phyloP scores from a whole-genome alignment of 1,140 invertebrate genomes.

The Hyles euphorbiae region DNA sequence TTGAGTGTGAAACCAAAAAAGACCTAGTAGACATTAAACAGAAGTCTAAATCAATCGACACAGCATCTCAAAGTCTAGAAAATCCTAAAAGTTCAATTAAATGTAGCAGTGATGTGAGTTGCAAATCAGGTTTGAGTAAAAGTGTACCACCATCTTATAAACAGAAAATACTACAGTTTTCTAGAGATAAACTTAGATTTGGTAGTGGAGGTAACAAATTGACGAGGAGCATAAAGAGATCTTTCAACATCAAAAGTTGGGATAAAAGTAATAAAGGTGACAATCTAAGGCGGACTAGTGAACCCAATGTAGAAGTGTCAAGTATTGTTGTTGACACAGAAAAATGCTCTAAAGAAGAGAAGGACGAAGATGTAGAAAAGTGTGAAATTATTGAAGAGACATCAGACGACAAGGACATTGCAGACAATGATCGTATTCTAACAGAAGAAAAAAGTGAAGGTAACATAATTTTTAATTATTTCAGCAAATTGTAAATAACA shows the following conservation, averaged over 20 bases:
- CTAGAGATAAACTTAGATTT: conserved; percentile 68
- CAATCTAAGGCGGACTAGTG: conserved; percentile 61
- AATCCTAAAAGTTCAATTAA: conserved; percentile 67
- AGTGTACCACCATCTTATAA: conserved; percentile 73
- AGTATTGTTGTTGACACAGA: conserved; percentile 41
- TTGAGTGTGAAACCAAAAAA: conserved; percentile 27
- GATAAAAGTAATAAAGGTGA: conserved; percentile 67
- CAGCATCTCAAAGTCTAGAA: conserved; percentile 64
- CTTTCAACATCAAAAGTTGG: conserved; percentile 64
- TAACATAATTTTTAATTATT: conserved; percentile 13
- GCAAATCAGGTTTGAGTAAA: conserved; percentile 59
- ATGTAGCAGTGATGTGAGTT: conserved; percentile 60
- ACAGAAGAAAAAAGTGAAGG: conserved; percentile 53
- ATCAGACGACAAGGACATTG: conserved; percentile 51
- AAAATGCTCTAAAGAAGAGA: conserved; percentile 57
- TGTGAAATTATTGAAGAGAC: conserved; percentile 62
- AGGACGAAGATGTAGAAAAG: conserved; percentile 65
- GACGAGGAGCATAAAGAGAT: conserved; percentile 71
- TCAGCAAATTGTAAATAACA: too few relatives aligned
- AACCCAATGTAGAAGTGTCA: conserved; percentile 57
- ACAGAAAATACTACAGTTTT: conserved; percentile 71
- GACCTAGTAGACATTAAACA: conserved; percentile 37
- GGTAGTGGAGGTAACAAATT: conserved; percentile 67
- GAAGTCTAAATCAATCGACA: conserved; percentile 52
- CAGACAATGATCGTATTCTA: conserved; percentile 58